Evolutionary conservation across 1,140 invertebrate genomes (phyloP), one percentile per base, ranked within the genome.

Genomic region (Orchesella cincta): DNA sequence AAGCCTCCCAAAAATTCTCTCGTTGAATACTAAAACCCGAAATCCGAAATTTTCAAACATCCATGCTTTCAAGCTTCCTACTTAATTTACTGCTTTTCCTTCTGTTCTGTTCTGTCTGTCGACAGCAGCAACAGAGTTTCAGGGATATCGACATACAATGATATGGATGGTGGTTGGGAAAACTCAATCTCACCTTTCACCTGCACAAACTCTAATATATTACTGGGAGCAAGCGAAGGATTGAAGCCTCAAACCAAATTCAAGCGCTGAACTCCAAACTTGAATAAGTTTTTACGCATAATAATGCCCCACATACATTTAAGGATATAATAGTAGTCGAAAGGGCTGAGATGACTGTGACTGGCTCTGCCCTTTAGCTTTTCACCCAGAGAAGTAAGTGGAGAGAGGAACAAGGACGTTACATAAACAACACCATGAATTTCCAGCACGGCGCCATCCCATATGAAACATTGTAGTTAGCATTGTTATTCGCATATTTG

Each of bases 121-220:
- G 31, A 67, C 62, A 67, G 62, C 62, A 67, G 12, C 23, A 1
- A 8, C 8, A 23, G 62, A 12, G 5, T 31, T 67, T 57, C 5
- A 46, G 39, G 18, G 8, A 57, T 57, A 23, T 57, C 39, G 8
- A 46, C 8, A 46, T 46, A 20, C 39, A 20, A 20, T 20, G 8
- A 46, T 20, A 46, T 46, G 20, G 39, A 46, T 12, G 39, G 54
- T 23, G 54, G 14, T 23, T 23, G 54, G 54, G 33, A 67, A 67
- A 33, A 67, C 62, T 67, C 62, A 67, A 67, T 67, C 62, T 67
- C 31, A 67, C 28, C 62, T 67, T 67, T 67, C 62, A 67, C 62
- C 62, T 67, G 62, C 23, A 67, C 62, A 29, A 67, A 67, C 3
- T 31, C 62, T 67, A 67, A 67, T 67, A 67, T 67, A 31, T 67